phyloP scores from a whole-genome alignment of 2,113 vertebrate species.

The Cephalopterus ornatus region DNA sequence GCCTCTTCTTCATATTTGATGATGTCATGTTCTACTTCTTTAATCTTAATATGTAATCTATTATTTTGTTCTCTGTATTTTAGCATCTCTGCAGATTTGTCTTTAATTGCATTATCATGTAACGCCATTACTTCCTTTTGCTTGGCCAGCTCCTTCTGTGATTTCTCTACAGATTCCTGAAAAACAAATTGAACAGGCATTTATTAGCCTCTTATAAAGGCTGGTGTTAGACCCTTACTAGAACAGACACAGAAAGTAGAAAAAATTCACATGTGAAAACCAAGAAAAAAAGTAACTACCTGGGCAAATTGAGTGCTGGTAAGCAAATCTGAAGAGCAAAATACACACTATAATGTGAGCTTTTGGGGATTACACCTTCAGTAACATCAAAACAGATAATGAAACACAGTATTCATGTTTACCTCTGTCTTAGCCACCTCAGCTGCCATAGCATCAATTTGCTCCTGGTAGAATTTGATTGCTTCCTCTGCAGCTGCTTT shows the following conservation, averaged over 20 bases:
- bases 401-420: not conserved
- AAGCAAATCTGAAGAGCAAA: not conserved
- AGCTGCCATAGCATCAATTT: slow-evolving; percentile 77
- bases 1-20: slow-evolving; percentile 82
- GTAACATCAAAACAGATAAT: not conserved
- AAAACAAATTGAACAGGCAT: not conserved
- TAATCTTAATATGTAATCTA: slow-evolving; percentile 85
- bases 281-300: not conserved
- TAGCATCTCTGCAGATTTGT: slow-evolving; percentile 75
- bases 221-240: not conserved
- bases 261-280: not conserved
- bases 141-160: slow-evolving; percentile 82
- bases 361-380: not conserved
- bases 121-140: slow-evolving; percentile 83
- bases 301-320: not conserved
- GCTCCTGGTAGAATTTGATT: slow-evolving; percentile 77
- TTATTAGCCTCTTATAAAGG: not conserved
- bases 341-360: not conserved
- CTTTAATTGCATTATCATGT: slow-evolving; percentile 85
- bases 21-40: slow-evolving; percentile 86
- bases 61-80: slow-evolving; percentile 82
- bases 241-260: not conserved
- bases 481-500: slow-evolving; percentile 83
- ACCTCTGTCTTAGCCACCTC: slow-evolving; percentile 86
- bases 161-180: slow-evolving; percentile 83